Percentiles rank a stretch among this genome's conserved stretches.
phyloP scores from a whole-genome alignment of 2,113 vertebrate species.

The Sus scrofa region T2T-Sscrofa CM000828.6:27913501-27914000 shows the following conservation, averaged over 20 bases:
- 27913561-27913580: neutral
- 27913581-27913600: neutral
- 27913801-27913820: neutral
- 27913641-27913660: neutral
- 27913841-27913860: neutral
- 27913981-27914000: neutral
- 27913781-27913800: neutral
- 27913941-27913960: slow-evolving; percentile 7
- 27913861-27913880: neutral
- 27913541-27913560: no score
- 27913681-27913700: neutral
- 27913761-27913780: neutral
- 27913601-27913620: neutral
- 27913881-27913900: neutral
- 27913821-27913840: neutral
- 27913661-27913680: neutral
- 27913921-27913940: neutral
- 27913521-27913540: no score
- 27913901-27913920: neutral
- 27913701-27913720: neutral
- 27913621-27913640: neutral
- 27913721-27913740: neutral
- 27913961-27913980: slow-evolving; percentile 33
- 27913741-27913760: neutral
- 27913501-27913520: neutral